Percentiles rank a stretch among this genome's conserved stretches.
These are phyloP conservation scores for Erythrocebus patas DNA, from an alignment of 2,113 vertebrate species.

Conservation along the genomic window DNA sequence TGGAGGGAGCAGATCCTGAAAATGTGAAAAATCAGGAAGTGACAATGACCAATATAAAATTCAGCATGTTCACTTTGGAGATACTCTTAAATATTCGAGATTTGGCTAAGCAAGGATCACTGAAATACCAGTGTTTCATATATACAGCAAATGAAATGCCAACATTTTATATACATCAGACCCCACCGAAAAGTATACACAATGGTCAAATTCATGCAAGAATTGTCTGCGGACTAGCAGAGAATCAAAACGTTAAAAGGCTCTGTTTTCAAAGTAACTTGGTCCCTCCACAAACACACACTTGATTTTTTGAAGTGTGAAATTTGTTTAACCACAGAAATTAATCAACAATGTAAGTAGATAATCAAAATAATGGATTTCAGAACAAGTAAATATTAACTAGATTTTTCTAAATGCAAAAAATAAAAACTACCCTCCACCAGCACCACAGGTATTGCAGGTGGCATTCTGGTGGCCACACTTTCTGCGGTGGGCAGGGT, in stretches of 20 bases:
- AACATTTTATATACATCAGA: accelerated
- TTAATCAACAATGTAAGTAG: no score
- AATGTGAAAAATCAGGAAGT: accelerated
- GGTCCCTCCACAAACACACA: no score
- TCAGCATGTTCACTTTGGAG: not conserved
- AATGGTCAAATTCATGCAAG: accelerated
- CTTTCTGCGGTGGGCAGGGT: accelerated
- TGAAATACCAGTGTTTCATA: not conserved
- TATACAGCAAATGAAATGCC: no score
- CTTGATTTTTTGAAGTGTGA: no score
- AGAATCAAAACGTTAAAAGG: not conserved
- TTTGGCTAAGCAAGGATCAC: not conserved
- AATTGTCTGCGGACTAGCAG: not conserved
- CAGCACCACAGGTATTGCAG: accelerated
- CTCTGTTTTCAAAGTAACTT: no score
- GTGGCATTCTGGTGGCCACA: accelerated
- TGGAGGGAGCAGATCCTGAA: not conserved
- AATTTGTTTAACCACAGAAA: no score
- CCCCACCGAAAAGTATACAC: accelerated
- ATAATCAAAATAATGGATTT: not conserved
- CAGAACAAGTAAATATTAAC: not conserved
- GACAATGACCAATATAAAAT: accelerated
- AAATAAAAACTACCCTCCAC: not conserved
- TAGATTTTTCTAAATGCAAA: not conserved
- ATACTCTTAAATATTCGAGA: accelerated